Conservation (phyloP, 1,140 invertebrate species). For the Dendrolimus punctatus region DNA sequence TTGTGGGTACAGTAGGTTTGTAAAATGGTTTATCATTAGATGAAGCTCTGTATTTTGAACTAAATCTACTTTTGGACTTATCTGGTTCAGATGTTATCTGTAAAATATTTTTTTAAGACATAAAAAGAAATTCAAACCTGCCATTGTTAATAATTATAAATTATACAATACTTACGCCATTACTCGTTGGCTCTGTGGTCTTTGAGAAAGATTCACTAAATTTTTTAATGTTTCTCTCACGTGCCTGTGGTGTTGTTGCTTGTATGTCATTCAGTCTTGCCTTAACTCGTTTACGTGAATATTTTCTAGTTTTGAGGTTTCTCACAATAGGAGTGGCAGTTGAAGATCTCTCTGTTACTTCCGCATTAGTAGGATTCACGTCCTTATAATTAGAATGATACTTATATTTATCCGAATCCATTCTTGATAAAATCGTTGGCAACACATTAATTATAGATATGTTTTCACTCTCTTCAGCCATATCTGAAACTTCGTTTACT, state of each 20-base stretch:
- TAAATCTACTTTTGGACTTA: slow-evolving; percentile 63
- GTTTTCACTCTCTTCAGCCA: slow-evolving; percentile 31
- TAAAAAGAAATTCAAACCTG: slow-evolving; percentile 7
- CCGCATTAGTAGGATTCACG: slow-evolving; percentile 15
- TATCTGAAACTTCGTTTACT: slow-evolving; percentile 30
- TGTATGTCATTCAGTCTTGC: slow-evolving; percentile 16
- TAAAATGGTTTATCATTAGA: slow-evolving; percentile 62
- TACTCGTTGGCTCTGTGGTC: slow-evolving; percentile 50
- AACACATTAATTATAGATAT: slow-evolving; percentile 23
- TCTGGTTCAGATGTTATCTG: slow-evolving; percentile 57
- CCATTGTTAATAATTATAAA: neutral
- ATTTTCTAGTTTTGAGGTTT: slow-evolving; percentile 54
- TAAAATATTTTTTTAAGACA: slow-evolving; percentile 27
- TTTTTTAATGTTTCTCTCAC: slow-evolving; percentile 40
- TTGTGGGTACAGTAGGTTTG: slow-evolving; percentile 65
- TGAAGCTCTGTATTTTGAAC: slow-evolving; percentile 66
- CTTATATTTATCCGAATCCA: slow-evolving; percentile 27
- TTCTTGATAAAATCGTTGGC: slow-evolving; percentile 23
- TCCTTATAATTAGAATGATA: slow-evolving; percentile 58
- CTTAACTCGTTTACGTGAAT: slow-evolving; percentile 32
- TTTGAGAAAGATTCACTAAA: slow-evolving; percentile 52
- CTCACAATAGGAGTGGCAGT: slow-evolving; percentile 32
- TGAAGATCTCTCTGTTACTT: slow-evolving; percentile 25
- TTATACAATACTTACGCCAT: slow-evolving; percentile 46
- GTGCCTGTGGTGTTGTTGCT: slow-evolving; percentile 29